A percentile compares a stretch with the other conserved stretches of the same genome.
Conservation (phyloP, 1,140 invertebrate genomes). For the Camponotus floridanus region DNA sequence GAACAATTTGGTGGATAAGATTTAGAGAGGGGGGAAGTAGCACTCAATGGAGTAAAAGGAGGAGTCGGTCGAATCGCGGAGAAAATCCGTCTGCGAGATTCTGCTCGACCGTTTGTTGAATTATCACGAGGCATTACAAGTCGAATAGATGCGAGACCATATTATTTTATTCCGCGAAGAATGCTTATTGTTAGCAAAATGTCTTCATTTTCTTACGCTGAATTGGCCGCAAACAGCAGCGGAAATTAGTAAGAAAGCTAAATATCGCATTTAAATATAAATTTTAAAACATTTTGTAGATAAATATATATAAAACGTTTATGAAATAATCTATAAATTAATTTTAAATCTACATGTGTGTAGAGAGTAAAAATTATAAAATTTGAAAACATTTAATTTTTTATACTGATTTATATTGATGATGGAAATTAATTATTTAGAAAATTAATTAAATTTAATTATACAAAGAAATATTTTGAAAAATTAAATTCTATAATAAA, state of each 20-base stretch:
- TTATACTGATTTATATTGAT: too few species aligned
- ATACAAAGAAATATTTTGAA: too few species aligned
- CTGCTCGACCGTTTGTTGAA: neutral
- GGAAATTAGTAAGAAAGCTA: neutral
- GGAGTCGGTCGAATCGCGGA: conserved; percentile 41
- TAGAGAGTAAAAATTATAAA: neutral
- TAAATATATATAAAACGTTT: too few species aligned
- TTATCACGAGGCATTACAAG: conserved; percentile 3
- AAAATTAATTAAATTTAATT: too few species aligned
- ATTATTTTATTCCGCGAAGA: conserved; percentile 14
- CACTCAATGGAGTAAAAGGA: conserved; percentile 12
- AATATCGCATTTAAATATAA: neutral
- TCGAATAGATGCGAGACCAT: neutral
- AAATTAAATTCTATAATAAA: too few species aligned
- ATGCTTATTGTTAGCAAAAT: neutral
- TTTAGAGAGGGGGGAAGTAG: conserved; percentile 25
- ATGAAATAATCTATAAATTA: too few species aligned
- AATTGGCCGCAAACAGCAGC: neutral
- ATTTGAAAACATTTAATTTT: neutral
- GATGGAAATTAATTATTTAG: too few species aligned
- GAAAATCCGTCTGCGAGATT: conserved; percentile 60
- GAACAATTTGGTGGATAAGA: conserved; percentile 82
- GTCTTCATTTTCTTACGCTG: conserved; percentile 6
- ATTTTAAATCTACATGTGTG: too few species aligned
- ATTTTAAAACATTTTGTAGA: too few species aligned